Evolutionary conservation across 53 echinoderm and acorn worm species (phyloP), one percentile per base, ranked within the genome.

Genomic region (Pentamera pediparva): DNA sequence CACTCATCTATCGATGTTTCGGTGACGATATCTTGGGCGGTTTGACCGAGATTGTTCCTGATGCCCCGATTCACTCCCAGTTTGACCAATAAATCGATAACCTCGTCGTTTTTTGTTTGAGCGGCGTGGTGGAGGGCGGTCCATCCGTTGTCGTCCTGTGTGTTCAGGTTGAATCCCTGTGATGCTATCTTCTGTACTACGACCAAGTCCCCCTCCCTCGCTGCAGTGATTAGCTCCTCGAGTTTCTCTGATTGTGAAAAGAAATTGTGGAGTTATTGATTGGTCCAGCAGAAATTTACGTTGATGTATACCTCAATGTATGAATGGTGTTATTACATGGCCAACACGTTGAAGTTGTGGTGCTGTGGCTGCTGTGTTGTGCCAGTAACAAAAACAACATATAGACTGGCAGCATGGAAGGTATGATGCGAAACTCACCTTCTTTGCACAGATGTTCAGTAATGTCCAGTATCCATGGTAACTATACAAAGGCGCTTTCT

Each of bases 61-160:
- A 73, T 22, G 13, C 55, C 56, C 37, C 62, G 52, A 22, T 36
- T 78, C 36, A 84, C 87, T 3, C 83, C 87, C 6, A 59, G 60
- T 45, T 77, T 70, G 35, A 62, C 51, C 35, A 87, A 61, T 8
- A 82, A 26, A 29, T 73, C 53, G 15, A 65, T 75, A 7, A 83
- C 74, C 20, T 87, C 75, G 36, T 63, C 74, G 39, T 82, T 83
- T 18, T 62, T 75, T 32, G 69, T 75, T 5, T 52, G 56, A 33
- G 79, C 83, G 26, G 87, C 87, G 79, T 83, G 74, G 37, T 87
- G 87, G 12, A 87, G 57, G 1, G 83, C 78, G 11, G 87, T 87
- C 78, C 83, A 83, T 0, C 87, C 87, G 24, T 82, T 83, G 5
- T 78, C 83, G 21, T 82, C 82, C 5, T 69, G 33, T 73, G 55